Evolutionary conservation across 2,888 invertebrate genomes (phyloP).

Genomic region (Cepaea hortensis): DNA sequence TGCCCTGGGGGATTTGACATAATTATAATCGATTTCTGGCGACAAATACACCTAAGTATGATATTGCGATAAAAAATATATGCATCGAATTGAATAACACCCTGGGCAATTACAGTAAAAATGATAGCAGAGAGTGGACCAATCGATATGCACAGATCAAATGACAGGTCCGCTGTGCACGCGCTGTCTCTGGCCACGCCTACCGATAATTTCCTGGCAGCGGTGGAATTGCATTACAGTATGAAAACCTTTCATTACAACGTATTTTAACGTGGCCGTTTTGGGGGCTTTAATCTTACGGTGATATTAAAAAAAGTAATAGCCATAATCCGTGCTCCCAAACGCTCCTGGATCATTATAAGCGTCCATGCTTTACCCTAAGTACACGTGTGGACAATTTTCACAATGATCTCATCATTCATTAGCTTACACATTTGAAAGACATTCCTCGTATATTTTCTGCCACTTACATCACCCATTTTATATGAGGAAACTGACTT

Average conservation of each 20-base stretch:
- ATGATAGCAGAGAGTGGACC: conserved; percentile 35
- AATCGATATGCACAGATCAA: conserved; percentile 42
- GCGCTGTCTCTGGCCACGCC: conserved; percentile 40
- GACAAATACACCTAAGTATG: conserved; percentile 45
- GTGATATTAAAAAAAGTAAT: too few species aligned
- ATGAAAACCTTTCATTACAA: conserved; percentile 36
- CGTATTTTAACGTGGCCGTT: conserved; percentile 6
- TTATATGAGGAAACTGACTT: too few species aligned
- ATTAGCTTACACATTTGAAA: too few species aligned
- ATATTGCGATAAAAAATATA: conserved; percentile 42
- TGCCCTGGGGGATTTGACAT: conserved; percentile 21
- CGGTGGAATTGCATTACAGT: conserved; percentile 35
- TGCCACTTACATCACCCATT: too few species aligned
- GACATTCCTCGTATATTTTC: too few species aligned
- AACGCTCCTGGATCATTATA: too few species aligned
- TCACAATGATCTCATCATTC: too few species aligned
- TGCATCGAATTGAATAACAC: conserved; percentile 44
- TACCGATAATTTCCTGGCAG: conserved; percentile 37
- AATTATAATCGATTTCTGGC: conserved; percentile 32
- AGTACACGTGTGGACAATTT: too few species aligned
- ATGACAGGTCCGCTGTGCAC: conserved; percentile 40
- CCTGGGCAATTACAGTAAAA: conserved; percentile 42
- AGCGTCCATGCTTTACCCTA: too few species aligned
- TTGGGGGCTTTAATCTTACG: background rate
- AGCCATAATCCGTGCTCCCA: too few species aligned